Evolutionary conservation across 1,140 invertebrate genomes (phyloP), one percentile per base, ranked within the genome.

Genomic region (Lordiphosa clarofinis): DNA sequence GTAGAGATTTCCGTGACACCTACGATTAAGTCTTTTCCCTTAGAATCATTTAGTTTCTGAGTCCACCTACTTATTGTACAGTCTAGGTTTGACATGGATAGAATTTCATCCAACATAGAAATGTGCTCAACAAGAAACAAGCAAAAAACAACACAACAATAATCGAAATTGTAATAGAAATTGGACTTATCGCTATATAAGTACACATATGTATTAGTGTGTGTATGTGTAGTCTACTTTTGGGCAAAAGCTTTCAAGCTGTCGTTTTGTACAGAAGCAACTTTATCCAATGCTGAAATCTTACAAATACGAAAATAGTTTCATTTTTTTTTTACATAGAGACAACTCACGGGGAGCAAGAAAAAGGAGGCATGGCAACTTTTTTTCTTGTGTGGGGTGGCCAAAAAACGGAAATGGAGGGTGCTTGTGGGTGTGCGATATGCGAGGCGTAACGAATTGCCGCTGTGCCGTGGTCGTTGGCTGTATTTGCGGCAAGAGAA

Each of bases 281-380:
- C 58, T 57, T 73, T 82, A 82, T 82, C 76, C 72, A 24, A 73
- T 37, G 56, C 54, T 36, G 28, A 82, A 68, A 82, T 82, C 76
- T 69, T 82, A 54, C 67, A 72, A 82, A 76, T 59, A 76, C 64
- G 63, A 73, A 61, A 82, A 82, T 76, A 82, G 78, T 84, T 76
- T 59, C 50, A 62, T 44, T 53, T 73, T 15, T 28, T 10, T 47
- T 36, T 38, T 15, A 37, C 28, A 47, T 49, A 37, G 43, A 21
- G 52, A 49, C 37, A 68, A 56, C 33, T 3, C 13, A 15, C 10
- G 12, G 7, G 9, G 24, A 33, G 43, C 33, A 21, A 3, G 40
- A 35, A 68, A 15, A 67, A 47, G 40, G 39, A 53, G 31, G 28
- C 21, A 15, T 15, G 48, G 33, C 10, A 9, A 49, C 28, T 35